Evolutionary conservation across 2,797 vertebrate species (phyloP).

Genomic region (Channa striata): DNA sequence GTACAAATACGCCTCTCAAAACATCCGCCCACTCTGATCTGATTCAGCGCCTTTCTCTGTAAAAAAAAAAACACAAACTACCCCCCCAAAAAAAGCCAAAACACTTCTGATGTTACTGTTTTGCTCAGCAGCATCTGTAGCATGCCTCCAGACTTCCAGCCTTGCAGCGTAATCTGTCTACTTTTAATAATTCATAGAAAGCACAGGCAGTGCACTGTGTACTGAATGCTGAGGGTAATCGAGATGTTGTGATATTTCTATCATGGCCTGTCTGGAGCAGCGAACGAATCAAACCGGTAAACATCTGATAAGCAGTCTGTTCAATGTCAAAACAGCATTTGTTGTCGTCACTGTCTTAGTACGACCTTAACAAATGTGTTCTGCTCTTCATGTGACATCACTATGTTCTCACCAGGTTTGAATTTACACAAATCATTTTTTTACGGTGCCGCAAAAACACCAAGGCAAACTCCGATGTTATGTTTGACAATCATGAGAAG

Average conservation of each 20-base stretch:
- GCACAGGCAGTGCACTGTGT: slow-evolving; percentile 73
- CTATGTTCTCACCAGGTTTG: slow-evolving; percentile 35
- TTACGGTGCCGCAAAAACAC: slow-evolving; percentile 14
- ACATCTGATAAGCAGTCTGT: slow-evolving; percentile 76
- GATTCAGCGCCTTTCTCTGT: slow-evolving; percentile 26
- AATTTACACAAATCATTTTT: slow-evolving; percentile 27
- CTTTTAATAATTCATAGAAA: slow-evolving; percentile 83
- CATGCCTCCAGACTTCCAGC: slow-evolving; percentile 75
- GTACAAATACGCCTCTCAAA: slow-evolving; percentile 10
- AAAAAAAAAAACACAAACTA: slow-evolving; percentile 56
- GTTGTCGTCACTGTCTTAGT: slow-evolving; percentile 67
- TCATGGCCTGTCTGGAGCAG: slow-evolving; percentile 76
- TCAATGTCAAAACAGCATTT: slow-evolving; percentile 70
- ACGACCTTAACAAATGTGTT: slow-evolving; percentile 67
- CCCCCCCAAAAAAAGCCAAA: no score
- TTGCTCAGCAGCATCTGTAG: slow-evolving; percentile 78
- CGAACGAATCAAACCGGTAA: slow-evolving; percentile 67
- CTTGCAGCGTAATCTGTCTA: slow-evolving; percentile 80
- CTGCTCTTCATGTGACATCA: slow-evolving; percentile 27
- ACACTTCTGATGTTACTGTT: slow-evolving; percentile 69
- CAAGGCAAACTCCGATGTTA: not conserved
- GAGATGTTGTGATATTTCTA: slow-evolving; percentile 83
- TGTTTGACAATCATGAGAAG: slow-evolving; percentile 10
- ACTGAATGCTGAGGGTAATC: slow-evolving; percentile 78
- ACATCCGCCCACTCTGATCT: slow-evolving; percentile 38